Conservation (phyloP, 2,113 vertebrate genomes). For the Phyllopteryx taeniolatus region DNA sequence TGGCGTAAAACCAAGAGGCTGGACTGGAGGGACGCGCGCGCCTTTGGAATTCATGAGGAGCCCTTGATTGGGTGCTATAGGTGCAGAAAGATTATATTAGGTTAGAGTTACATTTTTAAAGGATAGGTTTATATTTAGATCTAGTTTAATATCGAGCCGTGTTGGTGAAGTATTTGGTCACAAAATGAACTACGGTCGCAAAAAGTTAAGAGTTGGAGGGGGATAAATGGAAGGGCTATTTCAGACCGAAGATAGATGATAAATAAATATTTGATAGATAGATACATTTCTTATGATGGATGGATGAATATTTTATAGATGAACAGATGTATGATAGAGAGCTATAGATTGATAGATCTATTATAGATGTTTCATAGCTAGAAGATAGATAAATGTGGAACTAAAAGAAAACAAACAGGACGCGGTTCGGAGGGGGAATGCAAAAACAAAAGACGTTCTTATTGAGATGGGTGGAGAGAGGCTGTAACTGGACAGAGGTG, state of each 20-base stretch:
- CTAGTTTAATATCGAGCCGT: neutral
- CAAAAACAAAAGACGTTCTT: neutral
- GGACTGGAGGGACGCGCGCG: conserved; percentile 17
- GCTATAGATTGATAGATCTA: neutral
- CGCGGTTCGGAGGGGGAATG: too few species aligned
- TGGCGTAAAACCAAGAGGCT: conserved; percentile 37
- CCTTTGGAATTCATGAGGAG: conserved; percentile 36
- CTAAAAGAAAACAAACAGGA: neutral
- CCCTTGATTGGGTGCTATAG: neutral
- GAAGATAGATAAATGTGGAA: neutral
- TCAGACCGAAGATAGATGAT: too few species aligned
- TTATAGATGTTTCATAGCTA: too few species aligned
- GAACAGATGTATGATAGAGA: neutral
- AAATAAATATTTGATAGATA: too few species aligned
- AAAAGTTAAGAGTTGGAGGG: neutral
- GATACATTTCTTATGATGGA: neutral
- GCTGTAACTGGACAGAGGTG: too few species aligned
- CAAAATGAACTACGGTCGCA: too few species aligned
- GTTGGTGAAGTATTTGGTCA: neutral
- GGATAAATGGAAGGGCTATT: too few species aligned
- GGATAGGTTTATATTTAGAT: neutral
- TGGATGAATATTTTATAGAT: neutral
- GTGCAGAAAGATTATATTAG: too few species aligned
- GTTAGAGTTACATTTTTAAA: neutral
- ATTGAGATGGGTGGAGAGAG: neutral